Percentiles rank a stretch among this genome's conserved stretches.
These are phyloP conservation scores for Sebastiscus albofasciatus DNA, from an alignment of 2,797 vertebrate species.

Conservation along the genomic window DNA sequence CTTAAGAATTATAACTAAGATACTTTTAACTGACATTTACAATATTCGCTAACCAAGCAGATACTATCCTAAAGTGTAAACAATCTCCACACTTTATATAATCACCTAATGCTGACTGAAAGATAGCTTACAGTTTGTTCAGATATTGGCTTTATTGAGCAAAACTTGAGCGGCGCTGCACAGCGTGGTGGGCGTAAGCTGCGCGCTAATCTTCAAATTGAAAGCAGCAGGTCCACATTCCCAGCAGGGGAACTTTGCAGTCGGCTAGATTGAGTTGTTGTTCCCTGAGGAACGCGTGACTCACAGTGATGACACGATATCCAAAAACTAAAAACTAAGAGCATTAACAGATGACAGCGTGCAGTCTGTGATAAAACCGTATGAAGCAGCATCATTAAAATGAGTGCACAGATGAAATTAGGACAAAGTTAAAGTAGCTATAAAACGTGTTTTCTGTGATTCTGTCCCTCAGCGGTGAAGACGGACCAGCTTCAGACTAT, in stretches of 20 bases:
- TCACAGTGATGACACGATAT: slow-evolving; percentile 32
- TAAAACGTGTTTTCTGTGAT: slow-evolving; percentile 27
- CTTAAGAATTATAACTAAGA: neutral
- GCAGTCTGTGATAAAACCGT: slow-evolving; percentile 4
- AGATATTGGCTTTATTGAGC: slow-evolving; percentile 26
- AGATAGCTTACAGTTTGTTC: neutral
- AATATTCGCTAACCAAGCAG: neutral
- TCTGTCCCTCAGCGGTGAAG: slow-evolving; percentile 88
- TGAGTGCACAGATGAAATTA: neutral
- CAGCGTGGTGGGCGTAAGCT: slow-evolving; percentile 58
- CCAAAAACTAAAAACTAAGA: slow-evolving; percentile 12
- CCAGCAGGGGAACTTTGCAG: slow-evolving; percentile 35
- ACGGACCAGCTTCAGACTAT: slow-evolving; percentile 97
- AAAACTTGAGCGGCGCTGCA: slow-evolving; percentile 34
- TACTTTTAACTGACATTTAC: neutral
- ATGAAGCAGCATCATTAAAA: neutral
- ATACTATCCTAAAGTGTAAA: neutral
- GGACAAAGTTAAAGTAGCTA: neutral
- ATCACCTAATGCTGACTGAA: slow-evolving; percentile 1
- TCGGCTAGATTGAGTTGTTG: slow-evolving; percentile 44
- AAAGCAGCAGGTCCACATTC: slow-evolving; percentile 66
- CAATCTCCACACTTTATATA: neutral
- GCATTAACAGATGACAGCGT: slow-evolving; percentile 36
- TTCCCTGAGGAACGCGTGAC: slow-evolving; percentile 39
- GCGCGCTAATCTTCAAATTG: slow-evolving; percentile 63